Base-by-base conservation (phyloP, 1,140 invertebrate species). In the Drepana arcuata region DNA sequence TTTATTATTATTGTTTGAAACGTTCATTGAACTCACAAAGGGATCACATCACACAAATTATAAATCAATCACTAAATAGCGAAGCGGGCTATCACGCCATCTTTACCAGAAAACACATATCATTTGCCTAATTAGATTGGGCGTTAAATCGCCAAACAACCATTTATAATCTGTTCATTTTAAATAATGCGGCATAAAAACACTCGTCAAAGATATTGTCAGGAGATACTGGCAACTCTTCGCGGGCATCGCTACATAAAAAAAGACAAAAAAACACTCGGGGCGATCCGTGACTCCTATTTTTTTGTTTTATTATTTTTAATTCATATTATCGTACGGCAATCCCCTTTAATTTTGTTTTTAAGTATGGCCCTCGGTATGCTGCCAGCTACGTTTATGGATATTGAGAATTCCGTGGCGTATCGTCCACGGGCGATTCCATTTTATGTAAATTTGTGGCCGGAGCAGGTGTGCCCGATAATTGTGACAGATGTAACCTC, bases 271-370 rank as follows among this genome's bases (percentile, higher is more conserved):
- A 74, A 68, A 49, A 42, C 52, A 58, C 64, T 70, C 68, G 72
- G 68, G 77, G 77, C 77, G 77, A 79, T 79, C 77, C 77, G 73
- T 78, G 73, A 77, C 77, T 81, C 59, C 58, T 69, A 70, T 81
- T 74, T 80, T 78, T 81, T 79, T 71, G 65, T 77, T 81, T 81
- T 81, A 80, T 81, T 79, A 77, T 81, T 81, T 81, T 81, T 81
- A 79, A 81, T 81, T 81, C 74, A 79, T 81, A 81, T 81, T 81
- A 81, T 81, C 77, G 74, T 77, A 74, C 58, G 72, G 74, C 72
- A 77, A 79, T 77, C 77, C 77, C 73, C 77, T 81, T 81, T 79
- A 81, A 79, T 81, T 81, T 81, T 81, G 77, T 81, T 79, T 81
- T 81, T 81, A 81, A 81, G 73, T 81, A 77, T 74, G 77, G 77